Evolutionary conservation across 1,140 invertebrate species (phyloP).

Genomic region (Hydropsyche tenuis): DNA sequence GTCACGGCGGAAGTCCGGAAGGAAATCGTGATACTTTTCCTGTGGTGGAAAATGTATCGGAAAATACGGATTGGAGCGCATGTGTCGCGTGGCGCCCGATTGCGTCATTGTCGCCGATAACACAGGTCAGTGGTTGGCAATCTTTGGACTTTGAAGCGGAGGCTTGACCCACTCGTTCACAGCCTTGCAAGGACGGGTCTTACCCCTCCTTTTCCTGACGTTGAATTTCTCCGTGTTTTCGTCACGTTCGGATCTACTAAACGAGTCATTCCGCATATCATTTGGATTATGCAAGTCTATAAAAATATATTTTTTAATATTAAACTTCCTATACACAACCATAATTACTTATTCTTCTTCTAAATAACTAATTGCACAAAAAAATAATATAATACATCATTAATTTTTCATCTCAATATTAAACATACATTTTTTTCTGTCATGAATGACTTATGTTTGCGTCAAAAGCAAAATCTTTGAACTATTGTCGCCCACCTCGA

Average conservation of each 20-base stretch:
- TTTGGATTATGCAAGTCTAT: neutral
- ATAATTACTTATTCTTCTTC: too few relatives aligned
- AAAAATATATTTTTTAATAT: too few relatives aligned
- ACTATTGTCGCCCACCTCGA: too few relatives aligned
- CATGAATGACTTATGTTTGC: too few relatives aligned
- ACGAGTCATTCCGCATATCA: neutral
- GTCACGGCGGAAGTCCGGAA: neutral
- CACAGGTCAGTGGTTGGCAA: neutral
- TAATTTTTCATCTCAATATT: too few relatives aligned
- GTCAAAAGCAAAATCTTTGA: too few relatives aligned
- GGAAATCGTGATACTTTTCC: neutral
- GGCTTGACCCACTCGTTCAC: neutral
- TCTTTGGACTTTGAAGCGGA: slow-evolving; percentile 7
- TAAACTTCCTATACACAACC: too few relatives aligned
- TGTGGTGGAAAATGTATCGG: too few relatives aligned
- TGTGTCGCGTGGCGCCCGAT: neutral
- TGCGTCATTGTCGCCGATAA: neutral
- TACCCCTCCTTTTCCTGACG: neutral
- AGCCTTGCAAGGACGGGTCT: slow-evolving; percentile 3
- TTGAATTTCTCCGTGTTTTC: neutral
- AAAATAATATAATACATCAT: too few relatives aligned
- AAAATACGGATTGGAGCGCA: too few relatives aligned
- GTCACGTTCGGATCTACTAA: neutral
- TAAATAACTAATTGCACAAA: too few relatives aligned
- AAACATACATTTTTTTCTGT: too few relatives aligned